Conservation (phyloP, 2,888 invertebrate species). For the Hydrotaea diabolus region DNA sequence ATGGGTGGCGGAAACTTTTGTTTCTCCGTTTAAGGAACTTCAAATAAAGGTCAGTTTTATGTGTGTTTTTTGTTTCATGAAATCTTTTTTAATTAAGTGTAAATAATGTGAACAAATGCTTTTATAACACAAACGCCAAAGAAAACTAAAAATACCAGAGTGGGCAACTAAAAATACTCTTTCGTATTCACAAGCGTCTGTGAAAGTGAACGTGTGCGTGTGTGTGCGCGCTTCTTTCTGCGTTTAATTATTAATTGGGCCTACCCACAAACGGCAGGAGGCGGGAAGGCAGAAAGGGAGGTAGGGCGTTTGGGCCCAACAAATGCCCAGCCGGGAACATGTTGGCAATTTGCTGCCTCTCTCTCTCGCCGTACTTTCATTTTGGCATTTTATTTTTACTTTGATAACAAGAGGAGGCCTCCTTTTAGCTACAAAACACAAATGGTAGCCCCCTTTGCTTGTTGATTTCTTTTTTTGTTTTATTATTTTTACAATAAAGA, state of each 20-base stretch:
- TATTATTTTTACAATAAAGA: neutral
- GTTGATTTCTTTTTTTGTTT: neutral
- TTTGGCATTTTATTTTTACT: slow-evolving; percentile 21
- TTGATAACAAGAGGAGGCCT: slow-evolving; percentile 18
- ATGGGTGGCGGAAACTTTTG: no score
- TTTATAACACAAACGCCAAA: neutral
- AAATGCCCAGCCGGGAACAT: slow-evolving; percentile 1
- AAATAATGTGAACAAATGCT: slow-evolving; percentile 27
- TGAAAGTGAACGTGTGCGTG: neutral
- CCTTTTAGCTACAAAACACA: neutral
- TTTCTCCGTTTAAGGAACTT: no score
- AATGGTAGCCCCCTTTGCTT: neutral
- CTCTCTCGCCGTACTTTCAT: neutral
- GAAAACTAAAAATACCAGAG: slow-evolving; percentile 24
- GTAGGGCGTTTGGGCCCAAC: neutral
- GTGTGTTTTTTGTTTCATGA: neutral
- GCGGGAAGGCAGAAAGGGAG: neutral
- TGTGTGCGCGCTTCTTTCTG: neutral
- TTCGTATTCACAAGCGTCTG: neutral
- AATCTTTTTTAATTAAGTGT: slow-evolving; percentile 5
- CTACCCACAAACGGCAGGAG: no score
- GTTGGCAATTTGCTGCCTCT: slow-evolving; percentile 1
- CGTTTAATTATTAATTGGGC: slow-evolving; percentile 31
- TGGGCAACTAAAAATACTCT: neutral
- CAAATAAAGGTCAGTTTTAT: slow-evolving; percentile 1